A percentile compares a stretch with the other conserved stretches of the same genome.
Conservation (phyloP, 2,797 vertebrate species). For the Enteromius fasciolatus region DNA sequence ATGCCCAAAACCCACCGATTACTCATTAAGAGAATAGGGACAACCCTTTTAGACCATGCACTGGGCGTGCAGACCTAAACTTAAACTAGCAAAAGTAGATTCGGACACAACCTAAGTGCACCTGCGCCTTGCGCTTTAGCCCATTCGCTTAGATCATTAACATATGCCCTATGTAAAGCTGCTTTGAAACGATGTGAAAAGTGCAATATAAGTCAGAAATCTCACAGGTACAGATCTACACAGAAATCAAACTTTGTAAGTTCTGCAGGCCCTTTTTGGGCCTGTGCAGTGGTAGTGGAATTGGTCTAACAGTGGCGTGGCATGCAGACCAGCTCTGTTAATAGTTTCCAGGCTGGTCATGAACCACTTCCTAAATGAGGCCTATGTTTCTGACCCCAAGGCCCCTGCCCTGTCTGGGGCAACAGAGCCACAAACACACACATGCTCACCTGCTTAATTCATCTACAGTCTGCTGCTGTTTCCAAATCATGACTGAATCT, state of each 20-base stretch:
- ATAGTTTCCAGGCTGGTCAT: constrained; percentile 77
- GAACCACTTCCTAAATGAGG: constrained; percentile 74
- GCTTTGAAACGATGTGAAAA: not conserved
- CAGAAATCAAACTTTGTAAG: not conserved
- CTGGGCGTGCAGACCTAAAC: not conserved
- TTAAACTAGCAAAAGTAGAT: not conserved
- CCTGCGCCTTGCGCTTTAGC: not conserved
- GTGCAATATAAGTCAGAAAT: not conserved
- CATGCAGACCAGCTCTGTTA: constrained; percentile 68
- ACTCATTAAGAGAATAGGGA: too few species aligned
- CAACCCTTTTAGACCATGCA: not conserved
- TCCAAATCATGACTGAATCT: not conserved
- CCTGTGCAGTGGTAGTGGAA: not conserved
- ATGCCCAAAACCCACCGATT: too few species aligned
- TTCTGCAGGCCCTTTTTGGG: not conserved
- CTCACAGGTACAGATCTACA: not conserved
- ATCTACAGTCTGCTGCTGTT: constrained; percentile 20
- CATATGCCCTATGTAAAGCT: not conserved
- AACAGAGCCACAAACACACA: constrained; percentile 63
- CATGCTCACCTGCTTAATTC: constrained; percentile 5
- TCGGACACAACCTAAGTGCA: not conserved
- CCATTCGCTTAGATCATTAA: not conserved
- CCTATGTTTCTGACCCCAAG: constrained; percentile 66
- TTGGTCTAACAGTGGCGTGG: constrained; percentile 68
- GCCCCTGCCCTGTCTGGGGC: constrained; percentile 58